Evolutionary conservation across 2,113 vertebrate genomes (phyloP), one percentile per base, ranked within the genome.

Genomic region (Arothron firmamentum): DNA sequence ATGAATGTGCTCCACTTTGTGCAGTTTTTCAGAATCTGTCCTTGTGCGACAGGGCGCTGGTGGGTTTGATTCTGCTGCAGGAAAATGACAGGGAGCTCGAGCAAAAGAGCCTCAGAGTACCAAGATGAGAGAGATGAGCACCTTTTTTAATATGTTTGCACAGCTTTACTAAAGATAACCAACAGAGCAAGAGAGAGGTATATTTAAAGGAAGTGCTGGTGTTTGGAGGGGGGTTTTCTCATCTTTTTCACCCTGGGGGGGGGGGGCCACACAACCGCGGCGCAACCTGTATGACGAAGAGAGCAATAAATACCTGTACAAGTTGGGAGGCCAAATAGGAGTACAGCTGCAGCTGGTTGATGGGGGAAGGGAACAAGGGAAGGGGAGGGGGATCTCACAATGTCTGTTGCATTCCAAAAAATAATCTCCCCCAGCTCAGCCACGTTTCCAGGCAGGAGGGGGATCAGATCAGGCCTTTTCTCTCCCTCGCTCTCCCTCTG

Each of bases 101-200:
- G 68, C 65, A 2, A 74, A 65, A 85, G 83, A 78, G 65, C 72
- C 75, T 78, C 63, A 72, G 71, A 78, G 76, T 75, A 74, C 68
- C 72, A 81, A 70, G 67, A 69, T 66, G 66, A 85, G 74, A 85
- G 70, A 83, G 84, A 74, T 55, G 73, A 88, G 89, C 90, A 90
- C 88, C 88, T 91, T 91, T 87, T 85, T 83, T 74, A 82, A 85
- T 82, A 85, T 81, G 85, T 91, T 91, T 91, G 90, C 88, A 91
- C 90, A 91, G 88, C 88, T 90, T 89, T 85, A 91, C 87, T 87
- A 87, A 89, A 90, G 90, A 90, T 83, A 87, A 89, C 83, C 80
- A 81, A 82, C 72, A 81, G 65, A 75, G 68, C 25, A 42, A 73
- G 58, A 59, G 56, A 63, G 70, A 64, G 56, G 77, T 86, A 75